Base-by-base conservation (phyloP, 2,888 invertebrate species). In the Melangyna quadrimaculata region DNA sequence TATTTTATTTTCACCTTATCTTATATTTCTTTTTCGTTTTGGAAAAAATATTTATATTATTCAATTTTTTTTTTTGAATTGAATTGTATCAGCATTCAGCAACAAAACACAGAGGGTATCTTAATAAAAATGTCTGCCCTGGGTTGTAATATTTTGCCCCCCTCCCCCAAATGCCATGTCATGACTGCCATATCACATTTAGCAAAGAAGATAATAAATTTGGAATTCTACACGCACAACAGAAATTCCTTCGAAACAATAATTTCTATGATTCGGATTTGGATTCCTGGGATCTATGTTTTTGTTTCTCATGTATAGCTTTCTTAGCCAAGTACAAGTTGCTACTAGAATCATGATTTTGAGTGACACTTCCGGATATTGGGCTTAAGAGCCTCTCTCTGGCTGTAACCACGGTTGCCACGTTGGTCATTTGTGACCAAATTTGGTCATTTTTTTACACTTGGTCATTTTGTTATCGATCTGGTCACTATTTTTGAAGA, bases 331-430 rank as follows among this genome's bases (percentile, higher is more conserved):
- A n/a, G 9, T 55, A 7, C 12, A 57, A 12, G 14, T 55, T 14
- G 7, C 1, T 19, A 14, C 1, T 17, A 2, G 17, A 57, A 29
- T 57, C 29, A 29, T 22, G 3, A 45, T 19, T 17, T 65, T 19
- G 27, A 45, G 19, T 45, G 63, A 65, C 63, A 65, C 63, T 45
- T 45, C 12, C 45, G 63, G 63, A 65, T 65, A 65, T 65, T 65
- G 45, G 27, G 7, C 6, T 63, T 6, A 5, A 29, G 27, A 45
- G 17, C 43, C 17, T 29, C 27, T 43, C 17, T 29, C 27, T 43
- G 17, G n/a, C 17, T 24, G n/a, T n/a, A n/a, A n/a, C n/a, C n/a
- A n/a, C n/a, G n/a, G n/a, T n/a, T n/a, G n/a, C n/a, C n/a, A n/a
- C n/a, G n/a, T n/a, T n/a, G n/a, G n/a, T n/a, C n/a, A n/a, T n/a